These are phyloP conservation scores for Synanthedon myopaeformis DNA, from an alignment of 2,888 invertebrate species.

Conservation along the genomic window DNA sequence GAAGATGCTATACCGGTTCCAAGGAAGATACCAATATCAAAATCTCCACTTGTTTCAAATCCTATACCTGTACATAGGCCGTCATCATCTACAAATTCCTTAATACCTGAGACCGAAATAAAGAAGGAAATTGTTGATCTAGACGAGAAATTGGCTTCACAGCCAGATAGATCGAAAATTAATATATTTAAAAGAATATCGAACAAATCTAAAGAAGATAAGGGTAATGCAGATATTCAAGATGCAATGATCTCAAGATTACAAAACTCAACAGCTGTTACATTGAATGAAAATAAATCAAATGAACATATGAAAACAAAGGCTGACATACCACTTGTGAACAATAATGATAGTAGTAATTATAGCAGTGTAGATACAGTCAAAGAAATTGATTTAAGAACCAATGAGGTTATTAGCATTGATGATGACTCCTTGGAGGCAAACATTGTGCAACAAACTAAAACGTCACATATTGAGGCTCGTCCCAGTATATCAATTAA, in stretches of 20 bases:
- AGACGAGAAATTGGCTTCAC: constrained; percentile 76
- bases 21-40: constrained; percentile 61
- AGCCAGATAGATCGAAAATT: constrained; percentile 86
- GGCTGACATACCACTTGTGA: constrained; percentile 51
- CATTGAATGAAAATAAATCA: constrained; percentile 31
- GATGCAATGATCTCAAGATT: constrained; percentile 57
- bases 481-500: constrained; percentile 52
- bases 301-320: constrained; percentile 40
- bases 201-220: constrained; percentile 77
- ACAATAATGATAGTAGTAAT: constrained; percentile 64
- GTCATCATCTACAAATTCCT: constrained; percentile 31
- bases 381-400: constrained; percentile 59
- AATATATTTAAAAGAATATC: constrained; percentile 91
- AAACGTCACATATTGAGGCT: constrained; percentile 26
- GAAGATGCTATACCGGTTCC: constrained; percentile 62
- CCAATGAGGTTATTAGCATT: constrained; percentile 61
- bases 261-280: constrained; percentile 42
- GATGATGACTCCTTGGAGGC: constrained; percentile 60
- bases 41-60: constrained; percentile 56
- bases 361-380: constrained; percentile 63
- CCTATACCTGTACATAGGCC: constrained; percentile 42
- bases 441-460: constrained; percentile 27
- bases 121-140: constrained; percentile 66
- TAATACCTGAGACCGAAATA: constrained; percentile 48
- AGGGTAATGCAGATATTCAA: constrained; percentile 51